A percentile compares a stretch with the other conserved stretches of the same genome.
phyloP scores from a whole-genome alignment of 2,888 invertebrate genomes.

The Polydesmus complanatus region DNA sequence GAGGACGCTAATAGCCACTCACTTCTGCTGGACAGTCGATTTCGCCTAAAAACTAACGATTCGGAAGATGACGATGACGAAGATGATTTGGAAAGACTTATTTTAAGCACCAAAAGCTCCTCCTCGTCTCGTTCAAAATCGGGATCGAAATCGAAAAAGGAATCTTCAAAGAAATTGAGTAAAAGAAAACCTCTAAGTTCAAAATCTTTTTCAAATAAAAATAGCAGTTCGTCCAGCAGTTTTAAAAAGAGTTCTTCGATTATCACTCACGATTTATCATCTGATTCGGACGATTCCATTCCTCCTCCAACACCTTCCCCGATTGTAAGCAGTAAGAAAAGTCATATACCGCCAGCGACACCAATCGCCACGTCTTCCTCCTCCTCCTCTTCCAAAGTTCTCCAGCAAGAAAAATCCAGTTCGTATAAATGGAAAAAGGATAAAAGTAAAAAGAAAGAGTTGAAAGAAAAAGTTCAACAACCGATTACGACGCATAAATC shows the following conservation, averaged over 20 bases:
- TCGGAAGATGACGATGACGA: background rate
- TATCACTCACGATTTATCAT: background rate
- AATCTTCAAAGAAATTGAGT: background rate
- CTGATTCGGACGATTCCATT: background rate
- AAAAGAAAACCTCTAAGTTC: constrained; percentile 1
- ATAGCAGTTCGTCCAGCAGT: no score
- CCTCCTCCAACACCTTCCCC: constrained; percentile 1
- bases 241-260: background rate
- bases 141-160: constrained; percentile 39
- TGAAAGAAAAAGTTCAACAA: background rate
- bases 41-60: no score
- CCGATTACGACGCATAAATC: background rate
- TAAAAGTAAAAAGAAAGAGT: background rate
- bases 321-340: constrained; percentile 15
- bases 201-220: background rate
- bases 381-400: background rate
- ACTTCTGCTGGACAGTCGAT: no score
- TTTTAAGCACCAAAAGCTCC: constrained; percentile 38
- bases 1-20: background rate
- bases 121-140: constrained; percentile 79
- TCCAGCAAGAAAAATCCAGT: background rate
- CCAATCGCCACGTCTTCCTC: background rate
- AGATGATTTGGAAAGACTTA: constrained; percentile 32
- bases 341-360: constrained; percentile 17
- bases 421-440: background rate